A percentile compares a stretch with the other conserved stretches of the same genome.
Conservation (phyloP, 2,113 vertebrate species). For the Butorides virescens region DNA sequence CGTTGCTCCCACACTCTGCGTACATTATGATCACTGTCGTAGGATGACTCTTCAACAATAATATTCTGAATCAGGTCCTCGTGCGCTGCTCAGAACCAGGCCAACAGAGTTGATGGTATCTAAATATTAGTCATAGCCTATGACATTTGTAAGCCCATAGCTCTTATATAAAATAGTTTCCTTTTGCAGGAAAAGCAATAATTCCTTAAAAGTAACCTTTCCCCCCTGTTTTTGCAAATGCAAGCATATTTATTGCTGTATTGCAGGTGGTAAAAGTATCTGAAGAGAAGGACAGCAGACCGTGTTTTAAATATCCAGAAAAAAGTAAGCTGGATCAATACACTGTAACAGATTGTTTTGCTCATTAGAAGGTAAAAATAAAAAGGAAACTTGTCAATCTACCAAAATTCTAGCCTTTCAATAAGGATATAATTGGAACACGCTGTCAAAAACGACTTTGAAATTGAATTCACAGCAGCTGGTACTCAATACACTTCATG, state of each 20-base stretch:
- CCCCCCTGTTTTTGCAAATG: background rate
- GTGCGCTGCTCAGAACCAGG: background rate
- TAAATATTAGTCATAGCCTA: background rate
- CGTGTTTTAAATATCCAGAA: constrained; percentile 37
- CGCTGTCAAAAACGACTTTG: constrained; percentile 56
- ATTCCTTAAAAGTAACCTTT: background rate
- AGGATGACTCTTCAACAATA: background rate
- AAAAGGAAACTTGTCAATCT: constrained; percentile 63
- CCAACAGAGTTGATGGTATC: background rate
- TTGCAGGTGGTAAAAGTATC: background rate
- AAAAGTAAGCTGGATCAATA: constrained; percentile 58
- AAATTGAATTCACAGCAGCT: constrained; percentile 65
- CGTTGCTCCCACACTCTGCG: background rate
- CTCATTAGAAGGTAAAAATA: constrained; percentile 64
- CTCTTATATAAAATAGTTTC: background rate
- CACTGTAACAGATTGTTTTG: constrained; percentile 63
- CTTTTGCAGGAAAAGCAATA: background rate
- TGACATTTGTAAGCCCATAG: background rate
- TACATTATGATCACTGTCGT: rapidly evolving
- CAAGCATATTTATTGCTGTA: background rate
- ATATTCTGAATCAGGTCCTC: background rate
- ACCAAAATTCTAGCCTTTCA: constrained; percentile 59
- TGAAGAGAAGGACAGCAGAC: background rate
- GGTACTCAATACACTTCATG: constrained; percentile 55
- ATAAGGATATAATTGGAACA: constrained; percentile 65